Evolutionary conservation across 2,113 vertebrate species (phyloP), one percentile per base, ranked within the genome.

Genomic region (Festucalex cinctus): DNA sequence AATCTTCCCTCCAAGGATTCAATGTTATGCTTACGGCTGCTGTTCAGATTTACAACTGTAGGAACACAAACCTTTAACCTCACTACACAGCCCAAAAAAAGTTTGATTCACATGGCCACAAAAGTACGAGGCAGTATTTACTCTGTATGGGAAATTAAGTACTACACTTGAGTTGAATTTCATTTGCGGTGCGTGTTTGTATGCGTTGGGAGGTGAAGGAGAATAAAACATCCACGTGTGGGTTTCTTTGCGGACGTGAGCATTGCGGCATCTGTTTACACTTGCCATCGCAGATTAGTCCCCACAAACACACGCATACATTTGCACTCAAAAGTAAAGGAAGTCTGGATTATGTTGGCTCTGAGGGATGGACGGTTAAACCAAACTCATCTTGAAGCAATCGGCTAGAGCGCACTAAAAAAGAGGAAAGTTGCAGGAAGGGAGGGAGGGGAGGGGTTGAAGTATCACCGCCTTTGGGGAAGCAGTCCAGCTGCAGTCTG

Each of bases 341-440:
- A 88, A 84, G 79, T 89, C 89, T 90, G 91, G 88, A 73, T 89
- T 89, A 78, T 86, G 85, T 91, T 85, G 86, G 75, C 84, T 86
- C 77, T 83, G 80, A 69, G 76, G 82, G 73, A 85, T 65, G 78
- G 83, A 85, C 81, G 82, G 78, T 83, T 68, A 69, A 84, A 86
- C 85, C 75, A 86, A 83, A 85, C 82, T 91, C 87, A 90, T 90
- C 85, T 91, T 91, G 89, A 90, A 91, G 86, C 88, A 87, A 91
- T 89, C 48, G 71, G 66, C 44, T 73, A 66, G 60, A 64, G 73
- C 51, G 73, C 44, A 22, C 71, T 69, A 66, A 76, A 57, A 68
- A 60, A 75, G 67, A 73, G 73, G 72, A 67, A 83, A 84, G 77
- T 76, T 78, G 70, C 60, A 75, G 66, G 72, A 73, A 77, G 56